A percentile compares a stretch with the other conserved stretches of the same genome.
Evolutionary conservation across 2,888 invertebrate species (phyloP).

Genomic region (Hirtodrosophila duncani): DNA sequence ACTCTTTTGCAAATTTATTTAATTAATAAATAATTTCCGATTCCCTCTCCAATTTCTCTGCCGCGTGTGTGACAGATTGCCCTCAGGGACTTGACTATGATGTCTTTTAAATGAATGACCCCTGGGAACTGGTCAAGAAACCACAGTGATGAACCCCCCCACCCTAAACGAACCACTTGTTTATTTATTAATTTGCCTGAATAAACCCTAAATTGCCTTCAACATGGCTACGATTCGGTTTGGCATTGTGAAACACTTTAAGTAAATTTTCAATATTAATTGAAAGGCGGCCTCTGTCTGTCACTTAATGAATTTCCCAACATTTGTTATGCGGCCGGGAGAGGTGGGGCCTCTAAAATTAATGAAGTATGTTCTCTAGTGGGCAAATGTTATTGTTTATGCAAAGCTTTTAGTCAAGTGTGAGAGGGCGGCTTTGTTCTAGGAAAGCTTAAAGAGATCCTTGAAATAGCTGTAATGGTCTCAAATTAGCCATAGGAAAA

Average conservation of each 20-base stretch:
- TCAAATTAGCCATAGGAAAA: no score
- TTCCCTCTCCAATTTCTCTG: conserved; percentile 14
- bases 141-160: no score
- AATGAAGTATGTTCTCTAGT: conserved; percentile 8
- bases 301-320: conserved; percentile 4
- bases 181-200: conserved; percentile 5
- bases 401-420: no score
- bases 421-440: no score
- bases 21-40: conserved; percentile 61
- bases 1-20: conserved; percentile 56
- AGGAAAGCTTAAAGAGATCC: no score
- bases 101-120: conserved; percentile 48
- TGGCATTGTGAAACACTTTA: neutral
- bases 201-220: conserved; percentile 3
- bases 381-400: no score
- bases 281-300: no score
- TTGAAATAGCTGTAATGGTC: no score
- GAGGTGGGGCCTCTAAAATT: neutral
- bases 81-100: conserved; percentile 46
- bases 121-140: conserved; percentile 29
- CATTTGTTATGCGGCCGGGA: no score
- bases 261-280: neutral
- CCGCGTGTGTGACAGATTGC: conserved; percentile 18
- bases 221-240: no score
- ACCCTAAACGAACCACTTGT: conserved; percentile 4